These are phyloP conservation scores for Hemicrepidius hirtus DNA, from an alignment of 2,888 invertebrate genomes.

Conservation along the genomic window DNA sequence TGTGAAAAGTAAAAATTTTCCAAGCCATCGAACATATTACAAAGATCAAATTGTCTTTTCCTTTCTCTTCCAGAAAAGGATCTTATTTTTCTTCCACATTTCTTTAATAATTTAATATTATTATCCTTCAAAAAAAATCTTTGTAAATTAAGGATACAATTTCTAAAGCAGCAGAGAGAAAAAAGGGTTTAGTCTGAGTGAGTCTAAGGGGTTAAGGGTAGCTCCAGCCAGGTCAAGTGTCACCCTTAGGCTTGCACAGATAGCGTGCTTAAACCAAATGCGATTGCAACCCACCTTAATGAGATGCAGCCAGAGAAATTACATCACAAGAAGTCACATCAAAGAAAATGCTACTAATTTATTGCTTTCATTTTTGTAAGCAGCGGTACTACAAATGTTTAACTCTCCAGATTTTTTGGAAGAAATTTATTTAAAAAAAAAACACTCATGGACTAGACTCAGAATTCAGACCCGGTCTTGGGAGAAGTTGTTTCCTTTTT, in stretches of 20 bases:
- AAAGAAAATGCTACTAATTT: constrained; percentile 46
- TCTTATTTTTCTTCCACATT: no score
- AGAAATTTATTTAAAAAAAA: no score
- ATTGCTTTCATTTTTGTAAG: constrained; percentile 42
- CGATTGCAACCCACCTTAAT: constrained; percentile 40
- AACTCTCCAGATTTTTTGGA: no score
- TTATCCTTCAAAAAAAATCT: neutral
- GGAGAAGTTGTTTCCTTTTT: no score
- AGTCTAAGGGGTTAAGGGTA: constrained; percentile 31
- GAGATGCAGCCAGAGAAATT: constrained; percentile 51
- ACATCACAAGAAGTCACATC: constrained; percentile 50
- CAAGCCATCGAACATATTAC: no score
- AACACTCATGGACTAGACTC: no score
- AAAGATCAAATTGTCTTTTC: no score
- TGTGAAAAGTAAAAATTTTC: no score
- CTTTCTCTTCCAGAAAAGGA: no score
- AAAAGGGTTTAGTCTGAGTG: constrained; percentile 33
- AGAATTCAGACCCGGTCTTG: no score
- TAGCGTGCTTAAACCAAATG: constrained; percentile 35
- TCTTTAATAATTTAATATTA: neutral
- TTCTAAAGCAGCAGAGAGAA: constrained; percentile 1
- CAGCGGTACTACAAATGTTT: constrained; percentile 22
- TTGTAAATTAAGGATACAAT: neutral
- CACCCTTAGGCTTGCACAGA: constrained; percentile 35
- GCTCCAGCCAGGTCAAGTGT: constrained; percentile 37